phyloP scores from a whole-genome alignment of 2,888 invertebrate species.

The Argyresthia goedartella region DNA sequence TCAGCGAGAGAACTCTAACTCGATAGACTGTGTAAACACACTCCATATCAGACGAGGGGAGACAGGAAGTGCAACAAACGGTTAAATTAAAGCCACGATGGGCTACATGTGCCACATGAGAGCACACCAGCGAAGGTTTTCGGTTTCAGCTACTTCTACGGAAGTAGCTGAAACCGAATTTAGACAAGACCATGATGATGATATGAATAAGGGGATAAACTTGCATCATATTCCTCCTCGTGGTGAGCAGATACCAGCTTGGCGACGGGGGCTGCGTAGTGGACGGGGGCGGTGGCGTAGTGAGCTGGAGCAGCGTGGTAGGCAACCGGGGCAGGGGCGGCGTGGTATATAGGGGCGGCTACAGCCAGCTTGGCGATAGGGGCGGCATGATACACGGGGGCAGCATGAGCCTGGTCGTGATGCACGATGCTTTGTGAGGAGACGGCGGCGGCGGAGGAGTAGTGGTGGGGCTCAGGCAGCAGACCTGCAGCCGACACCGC shows the following conservation, averaged over 20 bases:
- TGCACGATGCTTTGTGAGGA: slow-evolving; percentile 20
- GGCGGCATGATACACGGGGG: slow-evolving; percentile 13
- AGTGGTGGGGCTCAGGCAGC: slow-evolving; percentile 20
- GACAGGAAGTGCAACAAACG: too few relatives aligned
- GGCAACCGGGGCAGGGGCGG: slow-evolving; percentile 10
- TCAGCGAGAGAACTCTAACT: neutral
- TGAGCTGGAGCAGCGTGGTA: slow-evolving; percentile 14
- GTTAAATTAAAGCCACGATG: too few relatives aligned
- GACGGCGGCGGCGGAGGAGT: slow-evolving; percentile 15
- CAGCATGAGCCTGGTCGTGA: slow-evolving; percentile 22
- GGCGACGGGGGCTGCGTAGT: slow-evolving; percentile 9
- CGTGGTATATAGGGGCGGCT: slow-evolving; percentile 14
- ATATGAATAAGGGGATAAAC: neutral
- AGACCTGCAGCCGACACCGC: slow-evolving; percentile 10
- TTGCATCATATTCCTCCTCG: slow-evolving; percentile 7
- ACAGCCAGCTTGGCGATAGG: slow-evolving; percentile 12
- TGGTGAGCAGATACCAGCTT: slow-evolving; percentile 16
- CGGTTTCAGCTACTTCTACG: too few relatives aligned
- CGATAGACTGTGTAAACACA: too few relatives aligned
- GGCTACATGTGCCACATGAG: too few relatives aligned
- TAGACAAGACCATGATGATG: neutral
- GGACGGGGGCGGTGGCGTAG: neutral
- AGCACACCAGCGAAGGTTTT: too few relatives aligned
- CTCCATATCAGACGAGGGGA: too few relatives aligned
- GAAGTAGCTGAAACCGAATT: too few relatives aligned